Evolutionary conservation across 2,888 invertebrate species (phyloP), one percentile per base, ranked within the genome.

Genomic region (Caenorhabditis uteleia): DNA sequence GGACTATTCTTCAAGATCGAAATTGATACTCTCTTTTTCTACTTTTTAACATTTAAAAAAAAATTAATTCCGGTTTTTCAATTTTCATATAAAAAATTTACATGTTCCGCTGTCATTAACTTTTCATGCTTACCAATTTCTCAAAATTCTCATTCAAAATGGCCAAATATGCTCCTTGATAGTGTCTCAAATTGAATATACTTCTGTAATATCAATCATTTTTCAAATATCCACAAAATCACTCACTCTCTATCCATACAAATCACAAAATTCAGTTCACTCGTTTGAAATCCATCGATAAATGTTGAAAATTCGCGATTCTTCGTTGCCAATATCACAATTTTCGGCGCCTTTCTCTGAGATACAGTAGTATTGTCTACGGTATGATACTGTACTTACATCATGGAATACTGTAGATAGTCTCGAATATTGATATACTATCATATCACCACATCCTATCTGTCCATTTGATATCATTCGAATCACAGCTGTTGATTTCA

Each of bases 201-300:
- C 18, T 18, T 40, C 40, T 40, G n/a, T 12, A 29, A 29, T n/a
- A n/a, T n/a, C 6, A 29, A 29, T 29, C 12, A 34, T 34, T 34
- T 7, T 20, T 39, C 21, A 16, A 20, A 39, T 23, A 6, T 39
- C 20, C 21, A 10, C n/a, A 7, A 36, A 36, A 36, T 10, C 3
- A 54, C 10, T 1, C 34, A 50, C 23, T 61, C 61, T 18, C 61
- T 44, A 16, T 45, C 45, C 23, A 61, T 25, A 1, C 53, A 55
- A 16, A 55, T 36, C n/a, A 61, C 27, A 21, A 61, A 61, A n/a
- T 49, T 61, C 42, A 61, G 26, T 27, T 42, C 61, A 8, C 48
- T 12, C 3, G 46, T 10, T 18, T 51, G 61, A 26, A 61, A 23
- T 14, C 25, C 23, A 16, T 61, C 61, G 10, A 39, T 21, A 12